Conservation (phyloP, 2,888 invertebrate genomes). For the Sipha maydis region DNA sequence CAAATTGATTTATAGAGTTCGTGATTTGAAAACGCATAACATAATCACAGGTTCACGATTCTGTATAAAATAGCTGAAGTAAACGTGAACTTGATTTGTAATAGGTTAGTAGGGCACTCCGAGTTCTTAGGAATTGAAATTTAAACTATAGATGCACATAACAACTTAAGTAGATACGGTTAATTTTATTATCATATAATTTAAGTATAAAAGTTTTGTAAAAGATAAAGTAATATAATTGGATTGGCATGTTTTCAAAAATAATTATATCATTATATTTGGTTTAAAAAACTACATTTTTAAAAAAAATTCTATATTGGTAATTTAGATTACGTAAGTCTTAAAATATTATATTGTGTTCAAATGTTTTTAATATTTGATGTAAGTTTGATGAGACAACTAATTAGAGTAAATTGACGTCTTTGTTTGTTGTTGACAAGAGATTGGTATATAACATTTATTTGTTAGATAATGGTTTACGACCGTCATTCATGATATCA, state of each 20-base stretch:
- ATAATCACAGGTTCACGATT: not conserved
- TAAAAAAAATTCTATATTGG: too few species aligned
- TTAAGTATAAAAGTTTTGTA: too few species aligned
- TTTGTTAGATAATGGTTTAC: too few species aligned
- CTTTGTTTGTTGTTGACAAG: not conserved
- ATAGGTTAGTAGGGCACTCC: slow-evolving; percentile 43
- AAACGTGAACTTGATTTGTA: slow-evolving; percentile 16
- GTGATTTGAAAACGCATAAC: not conserved
- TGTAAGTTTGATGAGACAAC: too few species aligned
- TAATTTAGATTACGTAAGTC: too few species aligned
- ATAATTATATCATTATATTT: too few species aligned
- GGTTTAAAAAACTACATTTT: too few species aligned
- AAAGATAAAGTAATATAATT: too few species aligned
- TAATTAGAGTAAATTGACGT: too few species aligned
- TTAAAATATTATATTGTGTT: too few species aligned
- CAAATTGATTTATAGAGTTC: not conserved
- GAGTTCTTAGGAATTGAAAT: slow-evolving; percentile 29
- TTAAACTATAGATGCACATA: not conserved
- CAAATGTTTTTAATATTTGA: too few species aligned
- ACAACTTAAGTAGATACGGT: not conserved
- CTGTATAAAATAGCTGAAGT: not conserved
- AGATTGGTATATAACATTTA: not conserved
- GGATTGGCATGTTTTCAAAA: too few species aligned
- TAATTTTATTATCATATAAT: not conserved
- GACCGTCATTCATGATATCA: not conserved